Conservation (phyloP, 1,140 invertebrate genomes). For the Drosophila lacertosa region DNA sequence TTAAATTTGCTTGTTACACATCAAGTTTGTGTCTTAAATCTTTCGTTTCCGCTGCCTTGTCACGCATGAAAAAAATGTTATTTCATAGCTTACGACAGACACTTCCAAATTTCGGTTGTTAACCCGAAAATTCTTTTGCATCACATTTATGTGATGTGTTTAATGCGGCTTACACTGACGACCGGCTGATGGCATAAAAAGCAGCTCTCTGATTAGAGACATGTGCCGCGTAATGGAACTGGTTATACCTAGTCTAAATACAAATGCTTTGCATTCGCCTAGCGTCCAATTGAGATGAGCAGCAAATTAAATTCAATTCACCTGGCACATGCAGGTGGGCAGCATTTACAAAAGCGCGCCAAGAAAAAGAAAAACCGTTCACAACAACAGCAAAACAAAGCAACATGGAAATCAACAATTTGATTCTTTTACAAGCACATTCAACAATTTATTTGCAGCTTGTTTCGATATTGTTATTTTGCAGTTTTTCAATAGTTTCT, state of each 20-base stretch:
- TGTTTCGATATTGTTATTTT: not conserved
- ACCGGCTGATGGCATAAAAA: not conserved
- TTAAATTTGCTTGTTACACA: conserved; percentile 18
- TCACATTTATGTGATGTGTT: conserved; percentile 16
- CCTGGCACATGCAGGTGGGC: conserved; percentile 10
- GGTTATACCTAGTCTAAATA: conserved; percentile 16
- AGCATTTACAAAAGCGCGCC: conserved; percentile 7
- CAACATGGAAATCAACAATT: conserved; percentile 6
- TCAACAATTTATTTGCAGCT: conserved; percentile 10
- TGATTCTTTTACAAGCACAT: not conserved
- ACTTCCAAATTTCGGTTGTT: conserved; percentile 19
- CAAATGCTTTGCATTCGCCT: conserved; percentile 2
- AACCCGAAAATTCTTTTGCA: conserved; percentile 40
- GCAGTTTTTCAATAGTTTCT: conserved; percentile 7
- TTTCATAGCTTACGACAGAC: conserved; percentile 18
- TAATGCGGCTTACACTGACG: not conserved
- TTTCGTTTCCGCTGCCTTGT: conserved; percentile 43
- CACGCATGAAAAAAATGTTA: conserved; percentile 43
- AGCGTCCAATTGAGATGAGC: conserved; percentile 25
- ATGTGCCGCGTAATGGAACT: conserved; percentile 12
- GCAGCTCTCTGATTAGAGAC: not conserved
- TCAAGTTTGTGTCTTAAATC: conserved; percentile 63
- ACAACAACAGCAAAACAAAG: not conserved
- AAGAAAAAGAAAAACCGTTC: conserved; percentile 2
- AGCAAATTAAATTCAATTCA: conserved; percentile 20